phyloP scores from a whole-genome alignment of 2,113 vertebrate genomes.

The Smithornis capensis region DNA sequence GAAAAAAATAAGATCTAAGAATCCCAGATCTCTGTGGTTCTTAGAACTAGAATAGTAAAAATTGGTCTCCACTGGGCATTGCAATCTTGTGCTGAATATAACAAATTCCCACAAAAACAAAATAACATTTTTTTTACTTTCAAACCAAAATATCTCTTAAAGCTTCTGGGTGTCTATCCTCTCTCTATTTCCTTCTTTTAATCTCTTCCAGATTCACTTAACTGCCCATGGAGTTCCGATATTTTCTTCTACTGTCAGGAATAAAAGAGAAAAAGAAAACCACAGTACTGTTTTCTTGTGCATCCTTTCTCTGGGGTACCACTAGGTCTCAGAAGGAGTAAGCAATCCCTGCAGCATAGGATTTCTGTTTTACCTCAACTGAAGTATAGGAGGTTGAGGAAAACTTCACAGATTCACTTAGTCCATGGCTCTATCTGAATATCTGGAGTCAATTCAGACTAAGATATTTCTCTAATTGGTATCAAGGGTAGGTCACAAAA shows the following conservation, averaged over 20 bases:
- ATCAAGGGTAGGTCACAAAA: not conserved
- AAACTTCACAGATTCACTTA: not conserved
- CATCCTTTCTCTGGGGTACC: not conserved
- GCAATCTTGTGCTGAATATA: not conserved
- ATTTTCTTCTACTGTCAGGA: not conserved
- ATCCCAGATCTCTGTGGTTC: not conserved
- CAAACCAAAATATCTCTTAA: not conserved
- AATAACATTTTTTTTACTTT: not conserved
- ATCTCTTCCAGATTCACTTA: not conserved
- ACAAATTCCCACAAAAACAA: not conserved
- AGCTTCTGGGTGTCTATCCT: not conserved
- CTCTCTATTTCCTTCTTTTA: not conserved
- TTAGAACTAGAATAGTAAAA: not conserved
- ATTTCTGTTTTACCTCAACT: not conserved
- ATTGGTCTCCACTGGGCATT: fast-evolving
- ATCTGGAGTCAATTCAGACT: not conserved
- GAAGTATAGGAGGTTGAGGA: not conserved
- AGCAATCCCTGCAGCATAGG: not conserved
- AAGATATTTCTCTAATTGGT: not conserved
- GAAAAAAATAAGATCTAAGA: not conserved
- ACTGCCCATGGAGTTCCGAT: not conserved
- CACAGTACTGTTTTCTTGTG: not conserved
- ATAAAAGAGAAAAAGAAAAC: not conserved
- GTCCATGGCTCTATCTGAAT: not conserved
- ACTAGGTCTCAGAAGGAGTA: not conserved